A percentile compares a stretch with the other conserved stretches of the same genome.
These are phyloP conservation scores for Lepus townsendii DNA, from an alignment of 2,797 vertebrate genomes.

Conservation along the genomic window DNA sequence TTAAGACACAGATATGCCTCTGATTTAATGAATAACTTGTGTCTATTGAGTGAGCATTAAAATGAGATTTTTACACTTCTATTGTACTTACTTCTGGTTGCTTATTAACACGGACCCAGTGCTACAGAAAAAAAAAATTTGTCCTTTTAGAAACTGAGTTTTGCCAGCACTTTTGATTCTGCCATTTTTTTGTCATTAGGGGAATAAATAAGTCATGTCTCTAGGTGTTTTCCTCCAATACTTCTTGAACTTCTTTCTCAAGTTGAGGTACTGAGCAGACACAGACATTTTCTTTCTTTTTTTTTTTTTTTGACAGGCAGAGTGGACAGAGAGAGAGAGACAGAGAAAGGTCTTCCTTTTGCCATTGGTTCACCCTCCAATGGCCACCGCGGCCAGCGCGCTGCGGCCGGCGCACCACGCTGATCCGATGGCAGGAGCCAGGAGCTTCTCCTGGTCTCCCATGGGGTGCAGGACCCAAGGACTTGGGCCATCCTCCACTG, in stretches of 20 bases:
- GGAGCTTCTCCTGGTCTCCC: no score
- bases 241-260: slow-evolving; percentile 31
- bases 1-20: neutral
- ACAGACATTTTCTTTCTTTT: neutral
- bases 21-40: neutral
- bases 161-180: neutral
- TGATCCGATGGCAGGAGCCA: no score
- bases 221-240: neutral
- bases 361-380: no score
- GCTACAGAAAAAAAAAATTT: neutral
- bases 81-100: neutral
- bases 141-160: neutral
- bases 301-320: no score
- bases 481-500: no score
- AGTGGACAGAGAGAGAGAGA: no score
- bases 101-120: neutral
- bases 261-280: neutral
- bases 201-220: neutral
- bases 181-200: neutral
- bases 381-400: no score
- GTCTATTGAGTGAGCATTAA: neutral
- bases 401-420: no score
- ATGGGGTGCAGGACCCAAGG: no score
- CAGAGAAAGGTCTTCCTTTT: no score
- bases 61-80: neutral